phyloP scores from a whole-genome alignment of 2,888 invertebrate genomes.

The Macrosiphum euphorbiae region DNA sequence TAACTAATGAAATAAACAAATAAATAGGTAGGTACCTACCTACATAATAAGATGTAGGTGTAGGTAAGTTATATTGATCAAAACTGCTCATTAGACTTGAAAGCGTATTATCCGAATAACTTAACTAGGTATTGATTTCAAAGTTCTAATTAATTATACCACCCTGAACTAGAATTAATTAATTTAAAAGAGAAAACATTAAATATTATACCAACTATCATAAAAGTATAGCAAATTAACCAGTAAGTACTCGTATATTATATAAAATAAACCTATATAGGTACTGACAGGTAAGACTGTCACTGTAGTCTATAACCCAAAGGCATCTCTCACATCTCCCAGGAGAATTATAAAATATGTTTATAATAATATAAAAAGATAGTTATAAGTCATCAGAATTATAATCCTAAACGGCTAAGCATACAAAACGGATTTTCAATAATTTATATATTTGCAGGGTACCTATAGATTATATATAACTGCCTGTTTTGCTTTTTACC shows the following conservation, averaged over 20 bases:
- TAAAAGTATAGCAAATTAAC: not conserved
- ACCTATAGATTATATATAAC: not conserved
- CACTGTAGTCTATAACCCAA: not conserved
- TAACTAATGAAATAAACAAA: not conserved
- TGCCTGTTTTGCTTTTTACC: not conserved
- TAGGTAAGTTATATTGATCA: not conserved
- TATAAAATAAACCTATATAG: slow-evolving; percentile 21
- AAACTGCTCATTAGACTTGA: not conserved
- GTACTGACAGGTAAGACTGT: slow-evolving; percentile 15
- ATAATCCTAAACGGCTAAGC: not conserved
- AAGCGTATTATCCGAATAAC: not conserved
- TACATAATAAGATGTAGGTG: not conserved
- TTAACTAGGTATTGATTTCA: not conserved
- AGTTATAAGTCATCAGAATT: not conserved
- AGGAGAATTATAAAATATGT: not conserved
- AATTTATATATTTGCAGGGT: not conserved
- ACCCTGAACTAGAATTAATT: not conserved
- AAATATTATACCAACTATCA: not conserved
- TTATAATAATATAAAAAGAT: not conserved
- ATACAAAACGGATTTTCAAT: slow-evolving; percentile 10
- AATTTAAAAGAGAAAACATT: not conserved
- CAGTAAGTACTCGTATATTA: not conserved
- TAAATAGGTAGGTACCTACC: not conserved
- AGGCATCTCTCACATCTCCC: not conserved
- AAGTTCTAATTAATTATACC: not conserved